Evolutionary conservation across 2,113 vertebrate genomes (phyloP), one percentile per base, ranked within the genome.

Genomic region (Semicossyphus pulcher): DNA sequence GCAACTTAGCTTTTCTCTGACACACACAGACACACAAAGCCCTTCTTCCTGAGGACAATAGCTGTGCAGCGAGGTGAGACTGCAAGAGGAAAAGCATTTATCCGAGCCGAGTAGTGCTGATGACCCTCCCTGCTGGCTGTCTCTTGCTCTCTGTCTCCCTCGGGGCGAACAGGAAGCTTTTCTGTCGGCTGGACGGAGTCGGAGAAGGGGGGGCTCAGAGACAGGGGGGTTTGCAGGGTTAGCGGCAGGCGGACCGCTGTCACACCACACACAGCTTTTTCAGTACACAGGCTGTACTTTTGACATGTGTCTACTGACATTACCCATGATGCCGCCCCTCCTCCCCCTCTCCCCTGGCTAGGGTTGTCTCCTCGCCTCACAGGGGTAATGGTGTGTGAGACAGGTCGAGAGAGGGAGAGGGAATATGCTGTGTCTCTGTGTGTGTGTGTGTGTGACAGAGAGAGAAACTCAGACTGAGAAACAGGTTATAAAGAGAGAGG

Each of bases 261-360:
- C 91, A 91, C 85, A 80, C 78, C 80, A 61, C 86, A 85, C 89
- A 90, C 88, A 89, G 90, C 86, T 92, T 86, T 86, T 84, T 91
- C 84, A 88, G 87, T 83, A 87, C 86, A 89, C 67, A 69, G 89
- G 84, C 88, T 90, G 87, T 78, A 87, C 86, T 90, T 88, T 85
- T 89, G 91, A 92, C 91, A 89, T 91, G 89, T 90, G 91, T 92
- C 92, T 83, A 83, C 82, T 86, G 91, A 86, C 89, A 88, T 91
- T 91, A 92, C 78, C 86, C 84, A 79, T 82, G 89, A 91, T 84
- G 82, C 85, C 36, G 36, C 62, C 67, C n/a, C 71, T 45, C 68
- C 54, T 66, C 78, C 58, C 47, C 58, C 76, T 62, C 74, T 73
- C 74, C 64, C 53, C 74, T 42, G 66, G 83, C 79, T 52, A 34